Conservation (phyloP, 2,797 vertebrate genomes). For the Delichon dasypus region DNA sequence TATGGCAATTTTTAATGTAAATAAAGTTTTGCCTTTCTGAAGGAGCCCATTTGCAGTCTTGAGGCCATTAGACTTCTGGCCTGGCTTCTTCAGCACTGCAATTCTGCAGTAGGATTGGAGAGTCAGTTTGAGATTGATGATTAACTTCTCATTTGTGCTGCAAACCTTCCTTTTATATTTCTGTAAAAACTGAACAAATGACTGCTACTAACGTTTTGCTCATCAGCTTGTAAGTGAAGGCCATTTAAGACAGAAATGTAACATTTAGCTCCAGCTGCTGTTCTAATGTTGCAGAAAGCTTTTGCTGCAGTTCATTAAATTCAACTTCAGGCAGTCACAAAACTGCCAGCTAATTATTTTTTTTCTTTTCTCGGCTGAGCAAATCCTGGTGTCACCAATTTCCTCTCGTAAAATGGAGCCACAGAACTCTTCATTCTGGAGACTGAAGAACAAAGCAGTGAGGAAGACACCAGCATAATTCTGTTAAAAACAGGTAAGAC, state of each 20-base stretch:
- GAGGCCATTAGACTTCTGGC: background rate
- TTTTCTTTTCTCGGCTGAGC: background rate
- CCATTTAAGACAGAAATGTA: constrained; percentile 29
- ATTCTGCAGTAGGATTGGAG: background rate
- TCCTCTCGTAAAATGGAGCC: background rate
- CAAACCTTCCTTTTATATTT: background rate
- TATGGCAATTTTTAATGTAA: background rate
- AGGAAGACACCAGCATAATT: background rate
- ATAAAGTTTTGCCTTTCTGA: background rate
- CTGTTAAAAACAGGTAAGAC: background rate
- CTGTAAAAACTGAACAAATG: constrained; percentile 38
- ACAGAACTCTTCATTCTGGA: background rate
- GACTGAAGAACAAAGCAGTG: background rate
- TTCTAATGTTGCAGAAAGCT: constrained; percentile 66
- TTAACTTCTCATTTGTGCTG: background rate
- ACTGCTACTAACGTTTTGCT: constrained; percentile 33
- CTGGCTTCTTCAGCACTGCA: background rate
- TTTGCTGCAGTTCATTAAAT: constrained; percentile 66
- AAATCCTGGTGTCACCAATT: background rate
- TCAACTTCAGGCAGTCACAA: constrained; percentile 61
- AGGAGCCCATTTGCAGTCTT: background rate
- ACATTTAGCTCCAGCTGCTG: constrained; percentile 47
- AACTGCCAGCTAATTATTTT: constrained; percentile 40
- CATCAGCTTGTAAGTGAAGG: constrained; percentile 43
- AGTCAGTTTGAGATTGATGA: background rate